Base-by-base conservation (phyloP, 2,113 vertebrate genomes). In the Bufo gargarizans region DNA sequence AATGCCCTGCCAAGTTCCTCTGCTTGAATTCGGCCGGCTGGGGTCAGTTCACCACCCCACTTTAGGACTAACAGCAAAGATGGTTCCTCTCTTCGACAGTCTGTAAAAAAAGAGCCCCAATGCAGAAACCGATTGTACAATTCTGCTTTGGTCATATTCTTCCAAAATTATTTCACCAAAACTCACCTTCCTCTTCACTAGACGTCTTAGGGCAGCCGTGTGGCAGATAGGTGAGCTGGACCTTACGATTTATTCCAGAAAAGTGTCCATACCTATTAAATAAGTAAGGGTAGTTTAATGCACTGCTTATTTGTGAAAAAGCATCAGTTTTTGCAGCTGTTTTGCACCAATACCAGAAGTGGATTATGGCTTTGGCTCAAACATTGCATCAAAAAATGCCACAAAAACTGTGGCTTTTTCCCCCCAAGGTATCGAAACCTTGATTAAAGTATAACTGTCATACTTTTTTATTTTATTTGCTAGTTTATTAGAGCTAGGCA, bases 161-260 rank as follows among this genome's bases (percentile, higher is more conserved):
- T 79, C 10, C n/a, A 14, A 56, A 3, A 22, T 59, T 43, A 33
- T 22, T 58, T 8, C 11, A 20, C 43, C 16, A 50, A 22, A 91
- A 69, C 82, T 12, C 93, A 97, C 97, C 97, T 94, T 97, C 97
- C 86, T 97, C 97, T 92, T 97, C 97, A 92, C 97, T 97, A 72
- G 97, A 97, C 12, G 96, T 97, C 93, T 97, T 97, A 79, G 96
- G 96, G 91, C 97, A 97, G 43, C 97, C 97, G 88, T 97, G 96
- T 83, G 97, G 97, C n/a, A 97, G 96, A 87, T 97, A 97, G 0
- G 96, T 97, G 91, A 97, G 90, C n/a, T 97, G 97, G 58, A 97
- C 97, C 91, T 97, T 97, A 72, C 97, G 97, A 93, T 97, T 97
- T 92, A 97, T 97, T 89, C 97, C 97, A 90, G 97, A 97, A 93